These are phyloP conservation scores for Gymnorhina tibicen DNA, from an alignment of 2,113 vertebrate genomes.

Conservation along the genomic window DNA sequence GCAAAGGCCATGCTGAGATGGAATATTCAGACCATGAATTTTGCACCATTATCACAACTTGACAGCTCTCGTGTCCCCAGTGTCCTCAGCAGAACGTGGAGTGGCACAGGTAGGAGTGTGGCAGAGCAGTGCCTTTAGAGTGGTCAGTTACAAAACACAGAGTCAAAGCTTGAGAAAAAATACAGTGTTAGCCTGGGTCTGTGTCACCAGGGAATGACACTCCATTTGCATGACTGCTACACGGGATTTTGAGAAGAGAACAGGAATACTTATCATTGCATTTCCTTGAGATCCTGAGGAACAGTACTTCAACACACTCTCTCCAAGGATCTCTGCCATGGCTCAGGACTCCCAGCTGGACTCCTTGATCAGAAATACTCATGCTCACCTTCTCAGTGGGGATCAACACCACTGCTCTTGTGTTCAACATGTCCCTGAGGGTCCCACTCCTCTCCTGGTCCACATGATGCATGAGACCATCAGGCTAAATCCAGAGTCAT, in stretches of 20 bases:
- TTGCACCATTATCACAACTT: background rate
- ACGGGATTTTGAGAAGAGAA: background rate
- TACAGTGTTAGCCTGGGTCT: background rate
- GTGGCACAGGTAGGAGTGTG: background rate
- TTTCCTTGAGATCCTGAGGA: background rate
- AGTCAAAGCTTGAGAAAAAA: background rate
- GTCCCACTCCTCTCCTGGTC: background rate
- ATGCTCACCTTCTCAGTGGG: background rate
- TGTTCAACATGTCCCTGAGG: background rate
- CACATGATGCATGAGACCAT: background rate
- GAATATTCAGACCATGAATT: background rate
- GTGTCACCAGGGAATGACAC: background rate
- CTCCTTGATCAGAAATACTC: background rate
- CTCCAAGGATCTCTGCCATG: background rate
- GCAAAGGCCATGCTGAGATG: background rate
- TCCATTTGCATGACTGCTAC: background rate
- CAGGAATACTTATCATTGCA: background rate
- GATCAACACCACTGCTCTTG: accelerated
- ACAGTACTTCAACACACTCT: background rate
- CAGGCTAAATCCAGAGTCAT: background rate
- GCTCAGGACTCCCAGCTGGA: background rate
- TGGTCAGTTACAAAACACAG: background rate
- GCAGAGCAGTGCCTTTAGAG: background rate
- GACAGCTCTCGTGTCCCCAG: background rate
- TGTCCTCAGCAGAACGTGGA: background rate